Percentiles rank a stretch among this genome's conserved stretches.
Evolutionary conservation across 1,140 invertebrate genomes (phyloP).

Genomic region (Marisa cornuarietis): DNA sequence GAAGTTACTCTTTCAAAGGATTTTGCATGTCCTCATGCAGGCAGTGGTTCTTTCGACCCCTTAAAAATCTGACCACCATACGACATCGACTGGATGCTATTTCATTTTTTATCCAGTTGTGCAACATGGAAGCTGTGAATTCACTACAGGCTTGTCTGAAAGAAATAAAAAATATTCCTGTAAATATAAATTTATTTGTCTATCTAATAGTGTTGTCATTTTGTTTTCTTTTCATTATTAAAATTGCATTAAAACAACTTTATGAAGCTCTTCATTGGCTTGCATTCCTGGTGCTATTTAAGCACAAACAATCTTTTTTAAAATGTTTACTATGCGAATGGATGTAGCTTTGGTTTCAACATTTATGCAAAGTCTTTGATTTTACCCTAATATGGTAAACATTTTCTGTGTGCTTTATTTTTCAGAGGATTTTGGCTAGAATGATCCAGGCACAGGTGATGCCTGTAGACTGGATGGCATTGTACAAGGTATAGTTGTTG

Average conservation of each 20-base stretch:
- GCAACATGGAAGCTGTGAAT: conserved; percentile 71
- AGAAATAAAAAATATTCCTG: conserved; percentile 70
- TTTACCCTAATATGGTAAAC: neutral
- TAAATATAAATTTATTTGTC: conserved; percentile 52
- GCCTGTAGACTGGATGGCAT: conserved; percentile 74
- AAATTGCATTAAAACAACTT: neutral
- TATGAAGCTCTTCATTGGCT: neutral
- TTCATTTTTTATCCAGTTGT: conserved; percentile 70
- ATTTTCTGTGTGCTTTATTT: neutral
- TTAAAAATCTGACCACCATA: conserved; percentile 69
- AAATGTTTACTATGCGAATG: neutral
- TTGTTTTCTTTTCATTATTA: conserved; percentile 3
- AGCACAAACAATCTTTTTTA: neutral
- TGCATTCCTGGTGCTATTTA: neutral
- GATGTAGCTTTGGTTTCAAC: no score
- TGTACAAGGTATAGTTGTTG: conserved; percentile 55
- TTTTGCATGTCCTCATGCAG: conserved; percentile 33
- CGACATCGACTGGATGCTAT: conserved; percentile 73
- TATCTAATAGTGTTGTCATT: neutral
- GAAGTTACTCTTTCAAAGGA: neutral
- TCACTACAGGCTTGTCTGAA: conserved; percentile 72
- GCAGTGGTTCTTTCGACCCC: conserved; percentile 72
- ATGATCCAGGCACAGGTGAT: conserved; percentile 73
- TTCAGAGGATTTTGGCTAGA: conserved; percentile 68
- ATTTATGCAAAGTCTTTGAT: neutral